These are phyloP conservation scores for Hiodon alosoides DNA, from an alignment of 2,113 vertebrate species.

Conservation along the genomic window DNA sequence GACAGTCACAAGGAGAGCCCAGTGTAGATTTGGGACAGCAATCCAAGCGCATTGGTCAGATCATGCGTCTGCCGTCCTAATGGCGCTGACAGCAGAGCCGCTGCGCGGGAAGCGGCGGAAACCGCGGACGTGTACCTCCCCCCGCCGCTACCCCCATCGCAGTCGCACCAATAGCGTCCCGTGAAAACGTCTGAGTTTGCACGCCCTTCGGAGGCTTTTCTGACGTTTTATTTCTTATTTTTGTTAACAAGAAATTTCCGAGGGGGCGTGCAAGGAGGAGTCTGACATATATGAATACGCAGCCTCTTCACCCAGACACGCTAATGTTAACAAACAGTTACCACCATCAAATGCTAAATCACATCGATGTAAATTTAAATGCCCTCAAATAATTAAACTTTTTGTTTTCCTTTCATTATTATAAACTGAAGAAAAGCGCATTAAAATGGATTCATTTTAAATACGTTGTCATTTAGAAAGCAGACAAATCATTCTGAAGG, in stretches of 20 bases:
- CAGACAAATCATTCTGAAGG: background rate
- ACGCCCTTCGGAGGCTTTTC: conserved; percentile 24
- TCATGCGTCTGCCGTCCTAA: conserved; percentile 82
- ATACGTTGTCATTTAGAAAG: background rate
- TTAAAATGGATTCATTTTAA: conserved; percentile 2
- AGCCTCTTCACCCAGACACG: conserved; percentile 33
- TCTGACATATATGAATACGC: conserved; percentile 43
- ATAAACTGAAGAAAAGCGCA: background rate
- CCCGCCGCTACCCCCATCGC: conserved; percentile 54
- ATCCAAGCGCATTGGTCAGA: conserved; percentile 97
- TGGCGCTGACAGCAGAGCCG: conserved; percentile 79
- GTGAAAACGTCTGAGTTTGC: conserved; percentile 41
- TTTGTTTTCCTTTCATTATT: too few relatives aligned
- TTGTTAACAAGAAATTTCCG: too few relatives aligned
- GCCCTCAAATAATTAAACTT: background rate
- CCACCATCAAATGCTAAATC: background rate
- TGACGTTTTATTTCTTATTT: background rate
- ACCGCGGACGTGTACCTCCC: conserved; percentile 36
- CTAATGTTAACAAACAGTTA: background rate
- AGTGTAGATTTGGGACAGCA: conserved; percentile 94
- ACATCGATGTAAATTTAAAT: background rate
- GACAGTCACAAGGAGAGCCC: conserved; percentile 92
- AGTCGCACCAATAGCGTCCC: conserved; percentile 51
- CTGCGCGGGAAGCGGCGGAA: conserved; percentile 50
- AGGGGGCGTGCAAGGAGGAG: conserved; percentile 22